These are phyloP conservation scores for Salvelinus sp. DNA, from an alignment of 2,113 vertebrate genomes.

Conservation along the genomic window DNA sequence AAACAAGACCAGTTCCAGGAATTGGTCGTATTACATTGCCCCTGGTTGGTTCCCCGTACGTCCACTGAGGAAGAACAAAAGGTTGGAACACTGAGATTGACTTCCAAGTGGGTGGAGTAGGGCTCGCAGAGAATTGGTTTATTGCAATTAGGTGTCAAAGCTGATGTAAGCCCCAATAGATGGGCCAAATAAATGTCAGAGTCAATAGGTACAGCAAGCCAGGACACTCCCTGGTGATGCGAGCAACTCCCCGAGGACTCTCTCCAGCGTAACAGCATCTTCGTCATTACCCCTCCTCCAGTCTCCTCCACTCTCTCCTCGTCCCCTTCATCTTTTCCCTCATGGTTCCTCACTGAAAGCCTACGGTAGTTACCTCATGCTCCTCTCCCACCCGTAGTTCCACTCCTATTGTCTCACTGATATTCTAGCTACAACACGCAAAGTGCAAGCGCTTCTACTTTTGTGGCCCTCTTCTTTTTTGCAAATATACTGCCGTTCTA, in stretches of 20 bases:
- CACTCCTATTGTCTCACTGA: neutral
- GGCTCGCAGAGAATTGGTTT: constrained; percentile 51
- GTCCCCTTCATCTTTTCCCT: neutral
- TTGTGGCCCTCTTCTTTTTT: too few species aligned
- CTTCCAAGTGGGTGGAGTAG: constrained; percentile 26
- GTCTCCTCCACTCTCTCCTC: neutral
- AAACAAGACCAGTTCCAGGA: constrained; percentile 25
- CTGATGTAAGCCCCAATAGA: constrained; percentile 56
- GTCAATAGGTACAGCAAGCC: constrained; percentile 54
- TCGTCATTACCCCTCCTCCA: constrained; percentile 20
- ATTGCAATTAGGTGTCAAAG: constrained; percentile 46
- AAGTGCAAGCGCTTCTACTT: too few species aligned
- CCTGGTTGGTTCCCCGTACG: constrained; percentile 2
- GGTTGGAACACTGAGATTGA: constrained; percentile 11
- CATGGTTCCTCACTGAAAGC: neutral
- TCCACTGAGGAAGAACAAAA: constrained; percentile 21
- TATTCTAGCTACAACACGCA: too few species aligned
- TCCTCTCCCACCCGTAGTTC: neutral
- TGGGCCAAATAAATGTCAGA: constrained; percentile 54
- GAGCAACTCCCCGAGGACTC: constrained; percentile 33
- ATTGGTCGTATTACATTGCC: constrained; percentile 17
- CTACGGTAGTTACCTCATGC: neutral
- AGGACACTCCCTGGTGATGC: constrained; percentile 30
- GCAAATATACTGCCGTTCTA: too few species aligned
- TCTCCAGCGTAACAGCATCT: constrained; percentile 49